Percentiles rank a stretch among this genome's conserved stretches.
These are phyloP conservation scores for Cyclina sinensis DNA, from an alignment of 1,140 invertebrate species.

Conservation along the genomic window DNA sequence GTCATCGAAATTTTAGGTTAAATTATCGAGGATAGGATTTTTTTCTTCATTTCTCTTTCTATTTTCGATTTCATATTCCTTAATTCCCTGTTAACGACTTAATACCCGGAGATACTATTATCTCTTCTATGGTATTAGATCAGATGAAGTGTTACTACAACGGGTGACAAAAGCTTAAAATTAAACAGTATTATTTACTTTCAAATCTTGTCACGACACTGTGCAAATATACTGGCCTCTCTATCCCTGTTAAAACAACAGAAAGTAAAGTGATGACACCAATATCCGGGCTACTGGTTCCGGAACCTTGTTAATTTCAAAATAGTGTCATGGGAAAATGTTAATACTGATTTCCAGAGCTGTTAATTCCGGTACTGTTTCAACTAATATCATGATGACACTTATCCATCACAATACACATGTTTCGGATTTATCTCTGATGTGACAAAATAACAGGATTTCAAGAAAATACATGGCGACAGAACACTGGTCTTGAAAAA, in stretches of 20 bases:
- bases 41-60: too few relatives aligned
- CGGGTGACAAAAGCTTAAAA: slow-evolving; percentile 15
- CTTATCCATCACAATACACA: neutral
- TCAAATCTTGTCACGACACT: neutral
- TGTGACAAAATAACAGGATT: neutral
- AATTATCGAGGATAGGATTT: too few relatives aligned
- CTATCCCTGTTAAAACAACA: neutral
- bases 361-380: slow-evolving; percentile 21
- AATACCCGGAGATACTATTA: too few relatives aligned
- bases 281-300: neutral
- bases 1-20: too few relatives aligned
- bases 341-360: slow-evolving; percentile 18
- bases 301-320: neutral
- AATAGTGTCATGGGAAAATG: neutral
- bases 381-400: neutral
- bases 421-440: neutral
- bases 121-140: too few relatives aligned
- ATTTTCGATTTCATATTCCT: too few relatives aligned
- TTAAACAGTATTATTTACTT: slow-evolving; percentile 5
- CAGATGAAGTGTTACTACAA: neutral
- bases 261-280: neutral
- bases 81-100: too few relatives aligned
- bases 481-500: too few relatives aligned
- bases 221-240: neutral
- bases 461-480: too few relatives aligned